Evolutionary conservation across 2,888 invertebrate species (phyloP), one percentile per base, ranked within the genome.

Genomic region (Platerodrilus igneus): DNA sequence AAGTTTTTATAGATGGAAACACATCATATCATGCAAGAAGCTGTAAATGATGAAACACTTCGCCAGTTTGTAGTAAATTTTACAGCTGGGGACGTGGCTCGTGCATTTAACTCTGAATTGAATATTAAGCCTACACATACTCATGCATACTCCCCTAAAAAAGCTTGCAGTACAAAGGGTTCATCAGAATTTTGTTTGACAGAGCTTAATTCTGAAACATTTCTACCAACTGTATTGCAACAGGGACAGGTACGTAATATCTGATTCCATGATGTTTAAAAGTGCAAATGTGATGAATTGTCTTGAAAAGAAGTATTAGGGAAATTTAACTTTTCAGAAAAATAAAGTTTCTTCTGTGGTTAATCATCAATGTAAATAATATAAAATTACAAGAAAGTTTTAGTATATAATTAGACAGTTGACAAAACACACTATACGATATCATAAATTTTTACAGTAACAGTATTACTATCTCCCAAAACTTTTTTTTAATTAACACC

Each of bases 191-290:
- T 81, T 4, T 75, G 77, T 52, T 68, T 87, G 7, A 60, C 69
- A 7, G 86, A 88, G 58, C 71, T 87, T 31, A 79, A 78, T 16
- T 76, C 82, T 0, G 67, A 70, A 10, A 81, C 75, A 32, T 87
- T 87, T 66, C 69, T 78, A 32, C 62, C 70, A 28, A 70, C 78
- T 28, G 74, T 83, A 30, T 72, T 78, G 56, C 72, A 77, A 52
- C 68, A 75, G 5, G 72, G 74, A 21, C 75, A 73, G 72, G 84
- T 84, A 58, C 66, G 18, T 21, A 19, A 23, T 9, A 22, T 21
- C 20, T 16, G 26, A 13, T 22, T 32, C 26, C 20, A 34, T n/a
- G n/a, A n/a, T n/a, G n/a, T n/a, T n/a, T n/a, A n/a, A n/a, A n/a
- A n/a, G n/a, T n/a, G n/a, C n/a, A n/a, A n/a, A n/a, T n/a, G n/a